These are phyloP conservation scores for Neria commutata DNA, from an alignment of 2,888 invertebrate genomes.

Conservation along the genomic window DNA sequence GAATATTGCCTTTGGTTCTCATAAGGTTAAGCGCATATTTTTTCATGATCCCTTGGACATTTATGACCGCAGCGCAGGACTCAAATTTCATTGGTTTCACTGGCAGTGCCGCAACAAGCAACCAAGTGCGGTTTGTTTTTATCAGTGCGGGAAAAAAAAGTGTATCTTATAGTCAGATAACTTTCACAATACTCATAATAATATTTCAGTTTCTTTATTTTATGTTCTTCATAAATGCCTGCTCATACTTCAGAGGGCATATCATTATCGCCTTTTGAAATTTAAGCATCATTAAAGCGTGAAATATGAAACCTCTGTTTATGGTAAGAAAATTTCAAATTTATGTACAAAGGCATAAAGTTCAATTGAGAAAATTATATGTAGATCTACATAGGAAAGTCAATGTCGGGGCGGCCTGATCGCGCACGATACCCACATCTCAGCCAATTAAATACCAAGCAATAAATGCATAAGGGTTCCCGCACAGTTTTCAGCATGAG, in stretches of 20 bases:
- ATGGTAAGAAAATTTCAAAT: background rate
- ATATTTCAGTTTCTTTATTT: background rate
- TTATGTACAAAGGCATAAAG: background rate
- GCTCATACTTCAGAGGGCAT: conserved; percentile 8
- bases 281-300: background rate
- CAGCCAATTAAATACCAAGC: conserved; percentile 9
- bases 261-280: background rate
- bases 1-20: too few species aligned
- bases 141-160: background rate
- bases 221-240: too few species aligned
- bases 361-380: background rate
- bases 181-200: background rate
- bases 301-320: background rate
- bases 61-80: conserved; percentile 9
- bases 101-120: background rate
- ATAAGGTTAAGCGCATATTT: conserved; percentile 1
- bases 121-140: background rate
- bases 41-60: conserved; percentile 3
- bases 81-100: background rate
- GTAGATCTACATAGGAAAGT: background rate
- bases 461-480: background rate
- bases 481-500: conserved; percentile 10
- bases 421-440: background rate
- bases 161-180: background rate
- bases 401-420: background rate